Conservation (phyloP, 1,140 invertebrate species). For the Latrodectus geometricus region DNA sequence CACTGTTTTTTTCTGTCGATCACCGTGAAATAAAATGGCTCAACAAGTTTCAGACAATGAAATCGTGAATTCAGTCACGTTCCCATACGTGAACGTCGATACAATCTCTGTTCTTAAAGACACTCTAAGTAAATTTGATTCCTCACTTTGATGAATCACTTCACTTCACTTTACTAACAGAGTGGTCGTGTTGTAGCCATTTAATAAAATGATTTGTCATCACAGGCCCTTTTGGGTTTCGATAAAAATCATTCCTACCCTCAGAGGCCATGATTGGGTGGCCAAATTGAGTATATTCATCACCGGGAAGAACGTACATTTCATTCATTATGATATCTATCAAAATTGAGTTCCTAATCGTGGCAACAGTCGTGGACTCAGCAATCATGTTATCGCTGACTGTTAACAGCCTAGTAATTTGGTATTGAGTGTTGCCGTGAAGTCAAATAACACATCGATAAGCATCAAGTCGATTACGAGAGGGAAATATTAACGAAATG, state of each 20-base stretch:
- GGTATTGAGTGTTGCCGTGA: neutral
- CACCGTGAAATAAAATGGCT: too few species aligned
- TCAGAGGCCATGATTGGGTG: neutral
- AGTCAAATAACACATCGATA: too few species aligned
- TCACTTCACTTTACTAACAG: neutral
- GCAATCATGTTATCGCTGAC: neutral
- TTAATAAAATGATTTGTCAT: conserved; percentile 45
- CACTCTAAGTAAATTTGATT: conserved; percentile 21
- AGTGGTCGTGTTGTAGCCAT: conserved; percentile 24
- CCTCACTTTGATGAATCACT: neutral
- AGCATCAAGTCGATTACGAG: too few species aligned
- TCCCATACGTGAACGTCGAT: neutral
- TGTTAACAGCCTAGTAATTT: neutral
- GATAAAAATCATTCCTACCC: conserved; percentile 4
- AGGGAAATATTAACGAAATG: too few species aligned
- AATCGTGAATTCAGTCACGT: conserved; percentile 13
- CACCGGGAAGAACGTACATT: neutral
- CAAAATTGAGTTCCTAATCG: neutral
- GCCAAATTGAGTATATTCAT: conserved; percentile 26
- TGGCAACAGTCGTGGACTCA: neutral
- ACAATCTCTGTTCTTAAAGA: neutral
- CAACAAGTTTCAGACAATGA: neutral
- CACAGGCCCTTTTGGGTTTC: neutral
- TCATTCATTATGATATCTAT: conserved; percentile 26
- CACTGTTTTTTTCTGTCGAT: too few species aligned